Evolutionary conservation across 2,797 vertebrate species (phyloP).

Genomic region (Phoxinus dragarum): DNA sequence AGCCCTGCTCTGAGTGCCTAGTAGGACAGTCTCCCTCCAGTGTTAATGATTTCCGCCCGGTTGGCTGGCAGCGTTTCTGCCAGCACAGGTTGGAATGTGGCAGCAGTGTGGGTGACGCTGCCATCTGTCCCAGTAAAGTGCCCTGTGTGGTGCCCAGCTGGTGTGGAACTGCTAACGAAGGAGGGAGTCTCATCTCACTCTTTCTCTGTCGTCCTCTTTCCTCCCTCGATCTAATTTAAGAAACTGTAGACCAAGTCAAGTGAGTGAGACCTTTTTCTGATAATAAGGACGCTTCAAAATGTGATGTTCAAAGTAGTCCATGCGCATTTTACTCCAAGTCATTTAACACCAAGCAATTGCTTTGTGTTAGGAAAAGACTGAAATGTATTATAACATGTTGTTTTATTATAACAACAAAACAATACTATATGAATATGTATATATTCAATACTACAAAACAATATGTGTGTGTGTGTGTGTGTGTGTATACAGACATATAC

Average conservation of each 20-base stretch:
- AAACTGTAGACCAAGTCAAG: background rate
- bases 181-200: constrained; percentile 37
- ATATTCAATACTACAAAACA: background rate
- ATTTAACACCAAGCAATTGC: background rate
- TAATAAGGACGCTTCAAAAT: background rate
- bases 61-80: constrained; percentile 57
- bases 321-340: background rate
- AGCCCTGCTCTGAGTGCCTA: constrained; percentile 50
- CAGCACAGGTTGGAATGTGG: constrained; percentile 61
- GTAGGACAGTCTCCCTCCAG: constrained; percentile 56
- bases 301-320: background rate
- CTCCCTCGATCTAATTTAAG: constrained; percentile 10
- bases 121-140: constrained; percentile 85
- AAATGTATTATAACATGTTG: background rate
- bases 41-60: constrained; percentile 63
- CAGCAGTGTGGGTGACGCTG: constrained; percentile 77
- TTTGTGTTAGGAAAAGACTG: background rate
- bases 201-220: constrained; percentile 14
- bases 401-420: no score
- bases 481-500: no score
- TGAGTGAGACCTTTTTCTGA: constrained; percentile 9
- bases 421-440: background rate
- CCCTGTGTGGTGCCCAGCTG: constrained; percentile 84
- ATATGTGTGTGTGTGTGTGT: no score
- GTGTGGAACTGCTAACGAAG: constrained; percentile 66